Conservation (phyloP, 2,113 vertebrate species). For the Amblyopsis rosae region DNA sequence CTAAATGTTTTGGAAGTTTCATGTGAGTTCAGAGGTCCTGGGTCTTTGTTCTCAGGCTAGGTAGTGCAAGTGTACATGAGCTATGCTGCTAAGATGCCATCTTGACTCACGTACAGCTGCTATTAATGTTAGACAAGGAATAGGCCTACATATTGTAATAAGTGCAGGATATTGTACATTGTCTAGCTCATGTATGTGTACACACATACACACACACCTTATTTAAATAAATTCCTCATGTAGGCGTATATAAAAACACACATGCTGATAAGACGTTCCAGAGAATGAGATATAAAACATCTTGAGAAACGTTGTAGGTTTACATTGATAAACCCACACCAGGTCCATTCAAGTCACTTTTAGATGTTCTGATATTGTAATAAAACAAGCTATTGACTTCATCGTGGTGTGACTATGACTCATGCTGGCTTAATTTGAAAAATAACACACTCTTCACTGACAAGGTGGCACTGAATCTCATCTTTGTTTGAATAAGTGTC, state of each 20-base stretch:
- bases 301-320: too few species aligned
- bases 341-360: too few species aligned
- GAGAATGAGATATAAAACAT: too few species aligned
- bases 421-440: not conserved
- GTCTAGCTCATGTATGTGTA: not conserved
- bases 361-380: not conserved
- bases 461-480: too few species aligned
- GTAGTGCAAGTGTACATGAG: not conserved
- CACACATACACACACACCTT: not conserved
- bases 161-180: too few species aligned
- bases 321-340: too few species aligned
- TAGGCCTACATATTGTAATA: not conserved
- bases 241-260: not conserved
- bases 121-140: not conserved
- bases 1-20: slow-evolving; percentile 33
- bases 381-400: not conserved
- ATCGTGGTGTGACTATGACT: not conserved
- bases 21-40: not conserved
- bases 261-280: not conserved
- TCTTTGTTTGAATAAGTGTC: too few species aligned
- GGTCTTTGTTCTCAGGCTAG: not conserved
- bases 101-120: not conserved
- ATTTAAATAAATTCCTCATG: not conserved
- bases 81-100: not conserved
- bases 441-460: not conserved